Conservation (phyloP, 2,113 vertebrate species). For the Myiagra hebetior region DNA sequence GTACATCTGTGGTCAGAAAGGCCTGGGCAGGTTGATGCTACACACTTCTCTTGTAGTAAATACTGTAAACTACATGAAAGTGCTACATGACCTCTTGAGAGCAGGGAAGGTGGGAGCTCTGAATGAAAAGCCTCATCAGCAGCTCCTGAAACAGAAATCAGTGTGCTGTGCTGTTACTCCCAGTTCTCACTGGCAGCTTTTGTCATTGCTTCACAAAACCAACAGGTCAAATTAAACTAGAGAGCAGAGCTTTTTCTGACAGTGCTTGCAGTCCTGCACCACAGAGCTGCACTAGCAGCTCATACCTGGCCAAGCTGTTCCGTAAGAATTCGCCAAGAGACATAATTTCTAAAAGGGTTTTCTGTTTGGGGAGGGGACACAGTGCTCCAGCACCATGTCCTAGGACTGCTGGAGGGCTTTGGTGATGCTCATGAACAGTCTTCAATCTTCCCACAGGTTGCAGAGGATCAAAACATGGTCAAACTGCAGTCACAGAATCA, state of each 20-base stretch:
- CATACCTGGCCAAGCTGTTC: background rate
- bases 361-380: background rate
- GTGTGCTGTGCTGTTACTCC: background rate
- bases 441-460: background rate
- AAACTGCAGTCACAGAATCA: background rate
- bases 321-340: background rate
- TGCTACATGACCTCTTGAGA: background rate
- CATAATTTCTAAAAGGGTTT: background rate
- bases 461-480: background rate
- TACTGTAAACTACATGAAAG: background rate
- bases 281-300: fast-evolving
- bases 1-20: background rate
- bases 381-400: fast-evolving
- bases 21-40: background rate
- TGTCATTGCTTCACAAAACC: background rate
- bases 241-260: background rate
- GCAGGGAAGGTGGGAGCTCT: conserved; percentile 11
- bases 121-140: conserved; percentile 34
- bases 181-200: background rate
- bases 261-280: background rate
- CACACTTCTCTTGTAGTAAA: background rate
- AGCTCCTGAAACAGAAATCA: conserved; percentile 18
- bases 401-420: background rate
- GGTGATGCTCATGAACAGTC: background rate
- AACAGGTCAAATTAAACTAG: background rate